A percentile compares a stretch with the other conserved stretches of the same genome.
Evolutionary conservation across 2,797 vertebrate species (phyloP).

Genomic region (Zonotrichia albicollis): DNA sequence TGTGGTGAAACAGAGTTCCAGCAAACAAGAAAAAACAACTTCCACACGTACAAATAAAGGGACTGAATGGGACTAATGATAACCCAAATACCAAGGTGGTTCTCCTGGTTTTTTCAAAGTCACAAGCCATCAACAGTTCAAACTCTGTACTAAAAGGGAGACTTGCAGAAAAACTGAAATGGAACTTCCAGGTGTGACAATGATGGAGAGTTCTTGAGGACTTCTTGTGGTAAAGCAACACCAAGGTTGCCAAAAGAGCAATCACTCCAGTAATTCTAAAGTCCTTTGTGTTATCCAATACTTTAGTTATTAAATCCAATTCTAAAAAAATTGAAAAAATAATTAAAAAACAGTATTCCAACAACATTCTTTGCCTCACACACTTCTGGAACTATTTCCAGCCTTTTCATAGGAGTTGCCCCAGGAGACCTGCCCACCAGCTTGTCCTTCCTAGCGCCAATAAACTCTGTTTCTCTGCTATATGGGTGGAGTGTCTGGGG

Average conservation of each 20-base stretch:
- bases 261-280: background rate
- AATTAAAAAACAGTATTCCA: background rate
- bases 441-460: background rate
- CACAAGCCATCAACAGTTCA: background rate
- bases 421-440: background rate
- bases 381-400: background rate
- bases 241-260: background rate
- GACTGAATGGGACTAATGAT: constrained; percentile 21
- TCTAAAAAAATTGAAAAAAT: background rate
- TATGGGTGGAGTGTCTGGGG: background rate
- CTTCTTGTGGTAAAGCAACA: constrained; percentile 19
- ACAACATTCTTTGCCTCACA: background rate
- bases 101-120: background rate
- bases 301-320: background rate
- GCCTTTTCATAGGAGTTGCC: background rate
- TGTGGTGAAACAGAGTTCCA: constrained; percentile 49
- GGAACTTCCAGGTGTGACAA: background rate
- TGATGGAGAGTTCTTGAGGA: background rate
- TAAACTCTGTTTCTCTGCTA: background rate
- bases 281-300: background rate
- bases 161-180: background rate
- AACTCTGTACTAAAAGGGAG: background rate
- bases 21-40: constrained; percentile 34
- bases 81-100: background rate
- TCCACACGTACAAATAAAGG: constrained; percentile 42